Evolutionary conservation across 2,888 invertebrate species (phyloP).

Genomic region (Tanypteryx hageni): DNA sequence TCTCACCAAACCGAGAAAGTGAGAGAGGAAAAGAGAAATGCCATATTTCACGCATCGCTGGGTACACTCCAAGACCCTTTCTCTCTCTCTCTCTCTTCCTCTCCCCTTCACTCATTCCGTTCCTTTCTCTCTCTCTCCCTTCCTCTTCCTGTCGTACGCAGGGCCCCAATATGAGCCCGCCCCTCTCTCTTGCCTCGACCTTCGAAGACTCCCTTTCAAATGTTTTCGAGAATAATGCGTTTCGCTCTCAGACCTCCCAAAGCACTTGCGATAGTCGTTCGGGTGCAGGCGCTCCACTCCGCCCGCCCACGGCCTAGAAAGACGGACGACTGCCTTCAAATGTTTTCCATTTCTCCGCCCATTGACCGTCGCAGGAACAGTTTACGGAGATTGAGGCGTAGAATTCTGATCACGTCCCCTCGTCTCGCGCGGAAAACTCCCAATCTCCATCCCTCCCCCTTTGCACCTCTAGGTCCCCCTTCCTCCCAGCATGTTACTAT

Average conservation of each 20-base stretch:
- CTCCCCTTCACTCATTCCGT: no score
- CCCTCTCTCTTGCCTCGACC: background rate
- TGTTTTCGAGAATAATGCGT: slow-evolving; percentile 56
- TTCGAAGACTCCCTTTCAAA: slow-evolving; percentile 52
- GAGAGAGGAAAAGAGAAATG: background rate
- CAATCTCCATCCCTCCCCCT: background rate
- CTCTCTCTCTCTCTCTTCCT: no score
- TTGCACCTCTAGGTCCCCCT: background rate
- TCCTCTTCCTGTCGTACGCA: background rate
- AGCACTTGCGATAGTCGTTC: background rate
- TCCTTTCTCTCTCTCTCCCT: background rate
- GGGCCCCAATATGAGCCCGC: slow-evolving; percentile 1
- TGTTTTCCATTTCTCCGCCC: slow-evolving; percentile 55
- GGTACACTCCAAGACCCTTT: background rate
- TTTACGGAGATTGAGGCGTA: slow-evolving; percentile 12
- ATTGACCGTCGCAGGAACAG: slow-evolving; percentile 8
- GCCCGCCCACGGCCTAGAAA: background rate
- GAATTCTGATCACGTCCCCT: slow-evolving; percentile 37
- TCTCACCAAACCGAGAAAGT: background rate
- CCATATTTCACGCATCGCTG: slow-evolving; percentile 59
- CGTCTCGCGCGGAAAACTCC: background rate
- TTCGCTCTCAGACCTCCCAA: background rate
- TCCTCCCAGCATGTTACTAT: background rate
- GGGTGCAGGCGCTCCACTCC: background rate
- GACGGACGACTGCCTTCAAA: slow-evolving; percentile 34